Evolutionary conservation across 2,113 vertebrate species (phyloP), one percentile per base, ranked within the genome.

Genomic region (Glaucomys volans): DNA sequence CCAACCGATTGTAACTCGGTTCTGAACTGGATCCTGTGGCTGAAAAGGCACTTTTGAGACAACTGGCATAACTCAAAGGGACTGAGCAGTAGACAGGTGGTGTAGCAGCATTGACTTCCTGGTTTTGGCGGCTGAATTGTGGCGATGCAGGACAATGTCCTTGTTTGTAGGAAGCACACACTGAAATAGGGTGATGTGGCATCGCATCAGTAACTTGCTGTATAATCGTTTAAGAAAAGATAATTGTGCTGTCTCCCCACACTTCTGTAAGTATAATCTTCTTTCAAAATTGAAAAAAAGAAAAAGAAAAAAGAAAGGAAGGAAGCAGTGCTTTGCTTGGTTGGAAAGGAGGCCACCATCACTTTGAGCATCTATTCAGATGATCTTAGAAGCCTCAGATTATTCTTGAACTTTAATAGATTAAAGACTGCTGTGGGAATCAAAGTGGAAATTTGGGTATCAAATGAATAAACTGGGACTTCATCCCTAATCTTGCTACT

Each of bases 181-280:
- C 14, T 20, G n/a, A 57, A 59, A 64, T 30, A 30, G 37, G 8
- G 13, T 22, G 20, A 75, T 32, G 35, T 16, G 11, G 18, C 81
- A 37, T 85, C 13, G 11, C 62, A 42, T 30, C 13, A 42, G 44
- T 57, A 67, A 62, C 59, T 59, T 67, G 71, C 13, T 50, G 54
- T 20, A 54, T 64, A 18, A 76, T 69, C 22, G 32, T 47, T 95
- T 67, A 64, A 67, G 82, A 44, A 82, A 92, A 87, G n/a, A 26
- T 64, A 75, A n/a, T 52, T 88, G 20, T 62, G 17, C 32, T 64
- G 24, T 40, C 52, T 7, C 67, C 20, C 37, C 52, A 28, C 8
- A 67, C 30, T 72, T 85, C 44, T n/a, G 14, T 40, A 62, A 47
- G 54, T 69, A 44, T 82, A 30, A 82, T 57, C 92, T 40, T 90